phyloP scores from a whole-genome alignment of 2,797 vertebrate genomes.

The Enteromius viviparus region DNA sequence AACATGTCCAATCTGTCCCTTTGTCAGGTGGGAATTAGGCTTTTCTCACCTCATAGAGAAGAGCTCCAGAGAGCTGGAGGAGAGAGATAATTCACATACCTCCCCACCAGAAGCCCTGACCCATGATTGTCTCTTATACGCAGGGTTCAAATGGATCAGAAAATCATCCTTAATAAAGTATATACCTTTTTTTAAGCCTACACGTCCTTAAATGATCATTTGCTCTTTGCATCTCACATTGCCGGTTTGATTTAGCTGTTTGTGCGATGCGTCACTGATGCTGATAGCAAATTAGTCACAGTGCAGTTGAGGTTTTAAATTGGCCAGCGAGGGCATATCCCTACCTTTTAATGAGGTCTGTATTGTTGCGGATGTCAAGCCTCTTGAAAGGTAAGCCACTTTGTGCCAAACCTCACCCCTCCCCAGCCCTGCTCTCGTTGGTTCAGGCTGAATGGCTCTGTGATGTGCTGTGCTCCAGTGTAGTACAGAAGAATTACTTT shows the following conservation, averaged over 20 bases:
- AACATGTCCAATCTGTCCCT: slow-evolving; percentile 69
- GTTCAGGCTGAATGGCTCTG: slow-evolving; percentile 74
- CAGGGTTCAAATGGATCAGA: slow-evolving; percentile 31
- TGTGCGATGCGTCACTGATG: slow-evolving; percentile 21
- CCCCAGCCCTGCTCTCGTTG: slow-evolving; percentile 56
- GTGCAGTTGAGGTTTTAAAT: slow-evolving; percentile 51
- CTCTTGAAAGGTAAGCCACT: slow-evolving; percentile 58
- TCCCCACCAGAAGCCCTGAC: slow-evolving; percentile 45
- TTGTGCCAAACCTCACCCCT: slow-evolving; percentile 40
- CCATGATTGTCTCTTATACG: slow-evolving; percentile 49
- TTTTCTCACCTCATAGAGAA: slow-evolving; percentile 67
- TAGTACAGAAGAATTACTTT: slow-evolving; percentile 64
- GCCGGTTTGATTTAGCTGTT: slow-evolving; percentile 15
- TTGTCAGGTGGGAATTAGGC: slow-evolving; percentile 79
- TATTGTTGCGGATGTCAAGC: slow-evolving; percentile 59
- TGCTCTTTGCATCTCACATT: slow-evolving; percentile 3
- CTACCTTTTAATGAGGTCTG: slow-evolving; percentile 64
- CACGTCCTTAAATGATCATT: background rate
- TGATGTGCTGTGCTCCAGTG: slow-evolving; percentile 60
- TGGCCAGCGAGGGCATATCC: slow-evolving; percentile 48
- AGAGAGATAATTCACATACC: slow-evolving; percentile 54
- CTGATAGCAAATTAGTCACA: slow-evolving; percentile 44
- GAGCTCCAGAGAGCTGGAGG: slow-evolving; percentile 44
- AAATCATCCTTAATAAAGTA: slow-evolving; percentile 34
- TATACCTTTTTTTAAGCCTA: background rate